phyloP scores from a whole-genome alignment of 2,797 vertebrate genomes.

The Tokudaia muenninki region DNA sequence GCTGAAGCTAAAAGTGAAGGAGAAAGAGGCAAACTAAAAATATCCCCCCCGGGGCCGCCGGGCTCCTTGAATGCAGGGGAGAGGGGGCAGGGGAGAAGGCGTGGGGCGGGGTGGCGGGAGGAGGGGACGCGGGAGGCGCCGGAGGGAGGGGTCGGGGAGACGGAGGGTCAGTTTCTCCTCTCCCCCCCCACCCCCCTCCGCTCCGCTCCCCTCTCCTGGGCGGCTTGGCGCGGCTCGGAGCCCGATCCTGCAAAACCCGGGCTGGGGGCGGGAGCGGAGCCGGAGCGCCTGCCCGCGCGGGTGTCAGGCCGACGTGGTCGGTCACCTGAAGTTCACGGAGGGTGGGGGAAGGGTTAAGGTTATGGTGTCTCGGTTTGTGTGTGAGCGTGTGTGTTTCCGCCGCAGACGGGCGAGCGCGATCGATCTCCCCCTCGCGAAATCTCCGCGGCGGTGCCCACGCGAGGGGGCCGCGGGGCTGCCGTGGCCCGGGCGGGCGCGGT shows the following conservation, averaged over 20 bases:
- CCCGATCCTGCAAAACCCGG: constrained; percentile 88
- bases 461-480: constrained; percentile 48
- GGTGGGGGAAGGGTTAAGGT: constrained; percentile 87
- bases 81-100: constrained; percentile 79
- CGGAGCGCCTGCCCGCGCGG: constrained; percentile 87
- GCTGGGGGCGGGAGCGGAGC: constrained; percentile 85
- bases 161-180: constrained; percentile 82
- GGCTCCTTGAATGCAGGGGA: constrained; percentile 84
- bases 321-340: constrained; percentile 98
- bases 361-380: constrained; percentile 84
- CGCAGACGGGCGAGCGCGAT: constrained; percentile 93
- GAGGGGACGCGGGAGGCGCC: constrained; percentile 80
- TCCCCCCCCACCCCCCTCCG: constrained; percentile 59
- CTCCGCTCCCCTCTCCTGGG: constrained; percentile 54
- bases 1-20: constrained; percentile 82
- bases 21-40: constrained; percentile 87
- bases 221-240: constrained; percentile 70
- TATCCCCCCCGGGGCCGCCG: constrained; percentile 87
- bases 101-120: constrained; percentile 82
- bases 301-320: constrained; percentile 94
- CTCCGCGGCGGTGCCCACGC: constrained; percentile 63
- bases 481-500: neutral
- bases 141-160: constrained; percentile 78
- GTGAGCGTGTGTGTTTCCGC: constrained; percentile 89
- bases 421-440: constrained; percentile 85